Conservation (phyloP, 2,113 vertebrate species). For the Grallaria varia region DNA sequence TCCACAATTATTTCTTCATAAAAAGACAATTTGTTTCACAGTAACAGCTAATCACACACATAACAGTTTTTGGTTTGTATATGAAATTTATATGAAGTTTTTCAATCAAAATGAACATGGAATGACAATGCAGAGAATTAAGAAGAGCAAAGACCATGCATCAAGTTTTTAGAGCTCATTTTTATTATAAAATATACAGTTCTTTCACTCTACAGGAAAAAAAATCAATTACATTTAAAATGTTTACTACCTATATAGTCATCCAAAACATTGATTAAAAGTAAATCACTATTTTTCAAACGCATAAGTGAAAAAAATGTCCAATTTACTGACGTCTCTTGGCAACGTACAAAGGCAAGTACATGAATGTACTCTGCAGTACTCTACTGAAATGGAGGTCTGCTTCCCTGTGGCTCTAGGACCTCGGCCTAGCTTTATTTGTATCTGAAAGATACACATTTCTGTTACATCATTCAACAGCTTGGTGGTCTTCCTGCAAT, state of each 20-base stretch:
- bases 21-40: background rate
- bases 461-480: background rate
- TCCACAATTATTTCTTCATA: background rate
- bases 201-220: conserved; percentile 3
- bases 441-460: background rate
- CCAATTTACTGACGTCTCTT: background rate
- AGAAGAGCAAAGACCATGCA: conserved; percentile 27
- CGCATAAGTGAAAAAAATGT: background rate
- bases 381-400: conserved; percentile 3
- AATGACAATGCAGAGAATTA: background rate
- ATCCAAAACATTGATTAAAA: background rate
- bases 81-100: background rate
- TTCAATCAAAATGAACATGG: background rate
- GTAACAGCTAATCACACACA: background rate
- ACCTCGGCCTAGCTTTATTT: background rate
- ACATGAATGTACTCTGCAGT: background rate
- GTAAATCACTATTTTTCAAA: background rate
- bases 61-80: background rate
- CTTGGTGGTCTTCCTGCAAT: background rate
- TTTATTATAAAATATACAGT: conserved; percentile 49
- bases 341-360: background rate
- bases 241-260: background rate
- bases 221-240: background rate
- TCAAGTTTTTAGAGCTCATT: background rate
- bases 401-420: background rate